Conservation (phyloP, 2,113 vertebrate genomes). For the Gasterosteus aculeatus region DNA sequence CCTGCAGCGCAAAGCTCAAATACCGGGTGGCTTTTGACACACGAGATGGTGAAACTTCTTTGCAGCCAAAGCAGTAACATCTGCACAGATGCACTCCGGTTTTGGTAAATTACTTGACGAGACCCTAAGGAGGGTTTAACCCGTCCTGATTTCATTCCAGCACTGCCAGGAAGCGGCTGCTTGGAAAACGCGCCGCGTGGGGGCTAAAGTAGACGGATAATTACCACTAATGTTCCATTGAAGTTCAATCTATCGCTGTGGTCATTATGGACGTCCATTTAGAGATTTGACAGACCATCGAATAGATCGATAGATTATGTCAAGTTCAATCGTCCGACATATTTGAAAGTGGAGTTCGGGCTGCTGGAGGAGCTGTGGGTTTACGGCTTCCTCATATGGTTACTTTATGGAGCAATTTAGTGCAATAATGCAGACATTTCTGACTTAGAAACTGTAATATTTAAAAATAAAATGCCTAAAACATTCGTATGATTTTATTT, state of each 20-base stretch:
- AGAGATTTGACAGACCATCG: constrained; percentile 1
- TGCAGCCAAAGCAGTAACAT: constrained; percentile 28
- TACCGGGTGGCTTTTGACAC: neutral
- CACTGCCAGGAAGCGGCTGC: constrained; percentile 16
- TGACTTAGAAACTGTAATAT: neutral
- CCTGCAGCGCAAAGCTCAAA: neutral
- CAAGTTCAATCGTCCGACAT: neutral
- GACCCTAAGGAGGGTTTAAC: constrained; percentile 31
- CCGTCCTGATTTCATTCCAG: constrained; percentile 43
- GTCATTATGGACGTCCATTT: neutral
- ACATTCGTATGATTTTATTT: constrained; percentile 6
- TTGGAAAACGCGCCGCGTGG: constrained; percentile 10
- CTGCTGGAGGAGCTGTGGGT: neutral
- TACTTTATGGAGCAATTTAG: neutral
- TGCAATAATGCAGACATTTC: neutral
- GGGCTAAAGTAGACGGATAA: neutral
- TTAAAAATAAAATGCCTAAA: neutral
- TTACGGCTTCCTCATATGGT: neutral
- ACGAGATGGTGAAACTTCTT: neutral
- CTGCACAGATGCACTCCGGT: constrained; percentile 37
- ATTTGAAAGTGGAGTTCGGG: neutral
- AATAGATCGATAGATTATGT: neutral
- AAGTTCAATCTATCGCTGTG: neutral
- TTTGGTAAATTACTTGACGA: constrained; percentile 43
- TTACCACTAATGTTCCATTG: neutral